Evolutionary conservation across 2,113 vertebrate species (phyloP).

Genomic region (Brachypteracias leptosomus): DNA sequence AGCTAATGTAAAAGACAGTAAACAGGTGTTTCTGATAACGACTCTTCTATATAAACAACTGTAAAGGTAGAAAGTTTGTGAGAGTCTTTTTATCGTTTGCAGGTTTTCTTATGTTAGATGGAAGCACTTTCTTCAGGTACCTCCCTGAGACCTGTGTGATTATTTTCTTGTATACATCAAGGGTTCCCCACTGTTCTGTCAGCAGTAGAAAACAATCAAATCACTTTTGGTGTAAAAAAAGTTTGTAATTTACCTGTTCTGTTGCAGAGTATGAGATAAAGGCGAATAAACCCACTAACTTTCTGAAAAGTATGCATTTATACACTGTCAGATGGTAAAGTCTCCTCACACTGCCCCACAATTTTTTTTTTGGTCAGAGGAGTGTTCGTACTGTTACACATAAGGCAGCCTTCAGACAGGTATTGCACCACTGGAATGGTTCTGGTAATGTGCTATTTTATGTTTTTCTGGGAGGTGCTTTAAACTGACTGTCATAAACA

Average conservation of each 20-base stretch:
- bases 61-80: neutral
- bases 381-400: fast-evolving
- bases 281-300: neutral
- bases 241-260: neutral
- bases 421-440: neutral
- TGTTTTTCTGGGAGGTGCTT: neutral
- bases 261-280: neutral
- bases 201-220: neutral
- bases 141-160: neutral
- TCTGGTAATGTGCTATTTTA: neutral
- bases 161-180: neutral
- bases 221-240: fast-evolving
- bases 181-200: neutral
- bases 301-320: neutral
- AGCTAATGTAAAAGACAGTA: neutral
- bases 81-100: neutral
- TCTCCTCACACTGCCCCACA: neutral
- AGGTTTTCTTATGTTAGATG: fast-evolving
- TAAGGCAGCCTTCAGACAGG: neutral
- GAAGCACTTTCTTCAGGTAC: neutral
- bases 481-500: neutral
- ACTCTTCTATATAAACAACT: neutral
- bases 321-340: neutral
- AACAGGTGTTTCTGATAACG: neutral
- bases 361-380: neutral